Base-by-base conservation (phyloP, 2,113 vertebrate genomes). In the Zosterops borbonicus region DNA sequence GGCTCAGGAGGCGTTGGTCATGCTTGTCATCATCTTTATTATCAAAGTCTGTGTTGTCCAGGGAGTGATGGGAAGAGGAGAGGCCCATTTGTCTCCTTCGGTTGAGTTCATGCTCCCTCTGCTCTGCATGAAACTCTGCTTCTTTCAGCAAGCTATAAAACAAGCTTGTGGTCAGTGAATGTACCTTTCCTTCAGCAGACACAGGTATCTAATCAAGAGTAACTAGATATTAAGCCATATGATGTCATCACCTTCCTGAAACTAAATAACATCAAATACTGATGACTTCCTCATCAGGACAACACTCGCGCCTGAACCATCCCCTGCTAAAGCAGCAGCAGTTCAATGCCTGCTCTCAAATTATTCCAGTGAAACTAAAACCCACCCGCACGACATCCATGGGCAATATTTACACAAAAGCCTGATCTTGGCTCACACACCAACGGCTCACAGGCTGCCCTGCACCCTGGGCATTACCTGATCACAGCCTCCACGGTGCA, bases 21-120 rank as follows among this genome's bases (percentile, higher is more conserved):
- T 99, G 99, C 94, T 99, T 99, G 92, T 99, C 99, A 33, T 99
- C 99, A 77, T 99, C 99, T 96, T 99, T 99, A 98, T 99, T 99
- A 93, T 99, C 99, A 91, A 99, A 99, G 95, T 99, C 99, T 5
- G 98, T 98, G 91, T 99, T 99, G 96, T 99, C 99, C 95, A 99
- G 97, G 39, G 99, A 99, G 75, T 99, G 99, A 95, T 99, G 99
- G 31, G 99, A 99, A 65, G 99, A 98, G 8, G 99, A 99, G 47
- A 99, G 97, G 37, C 99, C 99, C 99, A 99, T 98, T 97, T 99
- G 99, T 53, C 99, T 98, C 39, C 99, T 98, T 31, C 99, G 98
- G 89, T 99, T 99, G 95, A 99, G 96, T 87, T 99, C 99, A 79
- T 99, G 96, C 85, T 99, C 99, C 22, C 99, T 98, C 96, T 99